These are phyloP conservation scores for Thaumatotibia leucotreta DNA, from an alignment of 1,140 invertebrate species.

Conservation along the genomic window DNA sequence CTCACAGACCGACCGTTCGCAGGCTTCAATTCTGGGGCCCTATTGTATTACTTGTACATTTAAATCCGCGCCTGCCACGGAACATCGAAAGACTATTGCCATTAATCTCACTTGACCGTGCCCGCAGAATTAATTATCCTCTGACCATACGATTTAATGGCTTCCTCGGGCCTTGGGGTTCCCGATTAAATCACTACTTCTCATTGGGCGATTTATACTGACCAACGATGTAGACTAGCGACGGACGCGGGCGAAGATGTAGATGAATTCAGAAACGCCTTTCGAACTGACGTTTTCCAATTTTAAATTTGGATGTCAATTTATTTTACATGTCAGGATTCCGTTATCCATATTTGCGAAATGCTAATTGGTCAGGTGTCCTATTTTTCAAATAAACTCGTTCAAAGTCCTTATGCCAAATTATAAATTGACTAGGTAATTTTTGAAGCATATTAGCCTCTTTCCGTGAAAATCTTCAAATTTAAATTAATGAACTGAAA, in stretches of 20 bases:
- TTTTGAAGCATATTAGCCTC: no score
- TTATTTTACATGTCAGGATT: no score
- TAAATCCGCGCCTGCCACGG: neutral
- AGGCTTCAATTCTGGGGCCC: no score
- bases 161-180: slow-evolving; percentile 71
- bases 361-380: no score
- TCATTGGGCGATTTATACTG: slow-evolving; percentile 74
- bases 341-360: no score
- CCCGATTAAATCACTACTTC: slow-evolving; percentile 75
- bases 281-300: neutral
- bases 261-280: neutral
- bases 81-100: slow-evolving; percentile 61
- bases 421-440: no score
- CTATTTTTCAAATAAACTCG: no score
- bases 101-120: slow-evolving; percentile 72
- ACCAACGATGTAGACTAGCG: slow-evolving; percentile 25
- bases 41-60: neutral
- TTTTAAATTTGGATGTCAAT: no score
- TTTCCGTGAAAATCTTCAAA: no score
- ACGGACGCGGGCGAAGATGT: slow-evolving; percentile 24
- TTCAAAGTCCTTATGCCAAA: no score
- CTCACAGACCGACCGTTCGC: no score
- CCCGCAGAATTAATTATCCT: slow-evolving; percentile 74
- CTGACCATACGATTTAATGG: slow-evolving; percentile 76
- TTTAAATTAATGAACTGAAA: no score